Base-by-base conservation (phyloP, 2,888 invertebrate genomes). In the Zelleria hepariella region DNA sequence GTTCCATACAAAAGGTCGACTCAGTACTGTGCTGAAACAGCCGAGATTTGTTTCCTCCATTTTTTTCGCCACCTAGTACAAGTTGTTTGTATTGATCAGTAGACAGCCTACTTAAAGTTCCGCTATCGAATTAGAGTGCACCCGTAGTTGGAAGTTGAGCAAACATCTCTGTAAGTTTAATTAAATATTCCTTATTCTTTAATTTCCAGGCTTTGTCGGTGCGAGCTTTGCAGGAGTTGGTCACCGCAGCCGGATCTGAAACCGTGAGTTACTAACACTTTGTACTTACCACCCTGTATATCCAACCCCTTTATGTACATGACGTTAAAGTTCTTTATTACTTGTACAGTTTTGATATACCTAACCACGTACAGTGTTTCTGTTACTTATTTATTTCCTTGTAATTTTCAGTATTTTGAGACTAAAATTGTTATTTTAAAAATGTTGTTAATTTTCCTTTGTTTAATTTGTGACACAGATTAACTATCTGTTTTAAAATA, bases 191-290 rank as follows among this genome's bases (percentile, higher is more conserved):
- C n/a, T n/a, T n/a, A 51, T 15, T 0, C 4, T 24, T 7, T 24
- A 24, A 47, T 25, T 74, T 72, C 51, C 74, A 89, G 91, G 99
- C 99, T 25, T 90, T 99, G 66, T 99, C 99, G 66, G 99, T 99
- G 61, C 93, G 99, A 77, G 99, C 99, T 63, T 89, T 99, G 60
- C 99, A 99, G 88, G 99, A 99, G 86, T 92, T 99, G 85, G 98
- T 99, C 65, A 98, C 98, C 20, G 98, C 98, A 3, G 95, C 98
- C 25, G 96, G 96, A 62, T 95, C 94, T 57, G 96, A 96, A 91
- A 95, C 96, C 89, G 97, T 96, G 93, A 94, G 93, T 91, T n/a
- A n/a, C n/a, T n/a, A n/a, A 72, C 51, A 10, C 15, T 42, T 15
- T 15, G 15, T 42, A 10, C 32, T 15, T 42, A 10, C 32, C 32